Conservation (phyloP, 2,113 vertebrate species). For the Morone chrysops region DNA sequence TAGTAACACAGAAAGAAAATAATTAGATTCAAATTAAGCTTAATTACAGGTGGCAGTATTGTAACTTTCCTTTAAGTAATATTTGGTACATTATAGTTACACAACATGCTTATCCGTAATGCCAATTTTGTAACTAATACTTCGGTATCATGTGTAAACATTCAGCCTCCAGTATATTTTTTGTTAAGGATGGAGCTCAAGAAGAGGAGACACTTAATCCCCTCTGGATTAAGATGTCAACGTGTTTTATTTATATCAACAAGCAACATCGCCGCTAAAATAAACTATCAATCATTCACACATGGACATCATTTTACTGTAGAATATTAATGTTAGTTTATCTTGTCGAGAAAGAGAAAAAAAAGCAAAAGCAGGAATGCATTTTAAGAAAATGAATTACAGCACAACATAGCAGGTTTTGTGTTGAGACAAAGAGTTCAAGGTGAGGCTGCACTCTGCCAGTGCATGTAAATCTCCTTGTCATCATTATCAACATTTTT, state of each 20-base stretch:
- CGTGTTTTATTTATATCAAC: slow-evolving; percentile 43
- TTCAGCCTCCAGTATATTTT: background rate
- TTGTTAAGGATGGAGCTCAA: slow-evolving; percentile 9
- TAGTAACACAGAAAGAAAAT: background rate
- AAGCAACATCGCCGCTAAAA: background rate
- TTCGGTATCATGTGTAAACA: slow-evolving; percentile 13
- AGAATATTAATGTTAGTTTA: background rate
- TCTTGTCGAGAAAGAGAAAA: background rate
- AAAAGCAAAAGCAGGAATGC: background rate
- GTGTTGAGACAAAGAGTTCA: background rate
- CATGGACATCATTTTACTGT: background rate
- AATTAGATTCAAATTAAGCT: slow-evolving; percentile 22
- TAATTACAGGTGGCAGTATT: background rate
- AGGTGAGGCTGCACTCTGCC: background rate
- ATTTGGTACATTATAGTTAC: slow-evolving; percentile 11
- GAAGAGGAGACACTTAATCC: slow-evolving; percentile 47
- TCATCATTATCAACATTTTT: slow-evolving; percentile 35
- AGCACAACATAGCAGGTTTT: background rate
- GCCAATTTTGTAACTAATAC: slow-evolving; percentile 28
- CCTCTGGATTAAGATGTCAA: slow-evolving; percentile 51
- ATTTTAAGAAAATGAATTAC: background rate
- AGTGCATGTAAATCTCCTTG: background rate
- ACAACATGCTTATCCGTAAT: slow-evolving; percentile 6
- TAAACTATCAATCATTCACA: background rate
- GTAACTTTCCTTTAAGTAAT: slow-evolving; percentile 5